phyloP scores from a whole-genome alignment of 2,888 invertebrate species.

The Chrysotoxum bicinctum region DNA sequence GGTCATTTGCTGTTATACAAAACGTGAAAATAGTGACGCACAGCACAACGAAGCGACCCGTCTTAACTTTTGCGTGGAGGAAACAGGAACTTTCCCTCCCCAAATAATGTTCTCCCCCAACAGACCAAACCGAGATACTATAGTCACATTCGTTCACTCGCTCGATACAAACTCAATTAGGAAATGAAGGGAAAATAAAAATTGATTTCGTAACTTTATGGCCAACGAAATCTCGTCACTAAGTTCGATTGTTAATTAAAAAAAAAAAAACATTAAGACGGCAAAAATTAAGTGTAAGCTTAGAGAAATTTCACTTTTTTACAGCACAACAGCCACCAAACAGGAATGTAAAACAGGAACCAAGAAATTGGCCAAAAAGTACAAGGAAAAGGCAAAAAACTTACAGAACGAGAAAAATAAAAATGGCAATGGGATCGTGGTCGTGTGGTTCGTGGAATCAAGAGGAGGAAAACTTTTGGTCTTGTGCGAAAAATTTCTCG shows the following conservation, averaged over 20 bases:
- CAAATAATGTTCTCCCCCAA: constrained; percentile 52
- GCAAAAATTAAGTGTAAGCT: neutral
- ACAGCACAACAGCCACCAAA: constrained; percentile 22
- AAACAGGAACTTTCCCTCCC: constrained; percentile 71
- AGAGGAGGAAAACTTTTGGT: constrained; percentile 42
- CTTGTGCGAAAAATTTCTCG: constrained; percentile 64
- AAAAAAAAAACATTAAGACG: neutral
- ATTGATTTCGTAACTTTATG: constrained; percentile 30
- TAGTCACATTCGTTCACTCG: constrained; percentile 3
- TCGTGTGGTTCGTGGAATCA: neutral
- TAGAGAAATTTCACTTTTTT: constrained; percentile 59
- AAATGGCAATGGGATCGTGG: constrained; percentile 2
- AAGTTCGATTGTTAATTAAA: constrained; percentile 19
- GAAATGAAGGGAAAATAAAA: neutral
- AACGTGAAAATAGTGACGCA: constrained; percentile 71
- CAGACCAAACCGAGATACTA: constrained; percentile 27
- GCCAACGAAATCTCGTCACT: constrained; percentile 31
- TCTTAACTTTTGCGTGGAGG: constrained; percentile 37
- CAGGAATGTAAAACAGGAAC: constrained; percentile 56
- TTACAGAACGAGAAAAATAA: constrained; percentile 42
- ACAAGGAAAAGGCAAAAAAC: constrained; percentile 15
- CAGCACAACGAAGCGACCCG: constrained; percentile 34
- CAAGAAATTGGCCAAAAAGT: constrained; percentile 24
- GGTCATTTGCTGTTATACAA: constrained; percentile 59
- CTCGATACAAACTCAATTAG: constrained; percentile 11